Evolutionary conservation across 2,888 invertebrate species (phyloP).

Genomic region (Bimastos eiseni): DNA sequence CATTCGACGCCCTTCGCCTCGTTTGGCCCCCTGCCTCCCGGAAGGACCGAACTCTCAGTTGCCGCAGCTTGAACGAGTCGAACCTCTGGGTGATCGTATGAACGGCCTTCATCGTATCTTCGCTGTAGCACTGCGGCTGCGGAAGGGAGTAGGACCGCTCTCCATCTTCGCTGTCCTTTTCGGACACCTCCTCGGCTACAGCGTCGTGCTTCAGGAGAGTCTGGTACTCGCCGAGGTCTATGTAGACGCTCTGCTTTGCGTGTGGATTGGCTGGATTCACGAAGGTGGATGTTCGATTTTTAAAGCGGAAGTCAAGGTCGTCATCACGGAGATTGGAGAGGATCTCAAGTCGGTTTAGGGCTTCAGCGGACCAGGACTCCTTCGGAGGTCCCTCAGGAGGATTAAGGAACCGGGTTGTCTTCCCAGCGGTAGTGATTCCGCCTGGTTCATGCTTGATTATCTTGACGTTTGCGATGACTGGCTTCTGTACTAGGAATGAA

Average conservation of each 20-base stretch:
- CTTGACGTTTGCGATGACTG: conserved; percentile 23
- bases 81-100: conserved; percentile 42
- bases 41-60: conserved; percentile 41
- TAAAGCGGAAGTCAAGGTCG: neutral
- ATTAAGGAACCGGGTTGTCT: neutral
- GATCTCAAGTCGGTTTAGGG: conserved; percentile 19
- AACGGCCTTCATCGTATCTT: conserved; percentile 43
- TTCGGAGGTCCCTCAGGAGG: neutral
- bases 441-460: neutral
- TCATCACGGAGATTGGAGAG: conserved; percentile 8
- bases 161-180: neutral
- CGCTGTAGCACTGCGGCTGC: conserved; percentile 41
- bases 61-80: conserved; percentile 40
- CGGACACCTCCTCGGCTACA: neutral
- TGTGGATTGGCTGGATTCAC: neutral
- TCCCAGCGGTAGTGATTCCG: neutral
- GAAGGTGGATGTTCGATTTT: neutral
- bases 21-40: conserved; percentile 21
- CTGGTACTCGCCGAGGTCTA: conserved; percentile 34
- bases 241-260: conserved; percentile 28
- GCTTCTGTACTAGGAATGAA: conserved; percentile 21
- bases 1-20: conserved; percentile 30
- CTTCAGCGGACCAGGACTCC: conserved; percentile 21
- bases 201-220: conserved; percentile 30
- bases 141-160: conserved; percentile 39